phyloP scores from a whole-genome alignment of 2,888 invertebrate genomes.

The Oeneis ivallda region DNA sequence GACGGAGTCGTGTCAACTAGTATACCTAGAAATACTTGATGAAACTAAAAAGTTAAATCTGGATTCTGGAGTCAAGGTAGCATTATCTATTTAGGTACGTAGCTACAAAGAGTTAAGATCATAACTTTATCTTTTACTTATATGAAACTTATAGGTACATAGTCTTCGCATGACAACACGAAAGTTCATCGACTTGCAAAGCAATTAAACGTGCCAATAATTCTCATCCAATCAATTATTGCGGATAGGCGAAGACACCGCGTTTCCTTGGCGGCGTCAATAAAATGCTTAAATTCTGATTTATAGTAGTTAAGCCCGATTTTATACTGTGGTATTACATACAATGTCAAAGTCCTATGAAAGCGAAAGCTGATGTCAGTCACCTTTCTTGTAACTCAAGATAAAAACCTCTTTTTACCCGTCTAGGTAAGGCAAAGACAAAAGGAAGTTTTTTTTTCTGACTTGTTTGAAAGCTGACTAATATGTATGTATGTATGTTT shows the following conservation, averaged over 20 bases:
- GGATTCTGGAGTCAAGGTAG: too few species aligned
- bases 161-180: conserved; percentile 2
- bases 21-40: too few species aligned
- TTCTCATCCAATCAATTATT: conserved; percentile 18
- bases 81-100: too few species aligned
- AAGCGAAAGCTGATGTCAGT: conserved; percentile 22
- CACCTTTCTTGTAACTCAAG: neutral
- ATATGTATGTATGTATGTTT: too few species aligned
- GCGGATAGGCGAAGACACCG: conserved; percentile 2
- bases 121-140: neutral
- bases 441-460: too few species aligned
- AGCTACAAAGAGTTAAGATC: neutral
- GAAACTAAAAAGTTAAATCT: too few species aligned
- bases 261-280: conserved; percentile 37
- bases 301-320: conserved; percentile 31
- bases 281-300: conserved; percentile 38
- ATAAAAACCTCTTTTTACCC: neutral
- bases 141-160: neutral
- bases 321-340: conserved; percentile 12
- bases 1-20: neutral
- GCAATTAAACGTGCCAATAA: conserved; percentile 20
- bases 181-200: conserved; percentile 4
- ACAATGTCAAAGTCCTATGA: conserved; percentile 31
- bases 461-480: too few species aligned
- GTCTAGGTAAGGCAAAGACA: too few species aligned